A percentile compares a stretch with the other conserved stretches of the same genome.
Conservation (phyloP, 2,113 vertebrate genomes). For the Mobula hypostoma region DNA sequence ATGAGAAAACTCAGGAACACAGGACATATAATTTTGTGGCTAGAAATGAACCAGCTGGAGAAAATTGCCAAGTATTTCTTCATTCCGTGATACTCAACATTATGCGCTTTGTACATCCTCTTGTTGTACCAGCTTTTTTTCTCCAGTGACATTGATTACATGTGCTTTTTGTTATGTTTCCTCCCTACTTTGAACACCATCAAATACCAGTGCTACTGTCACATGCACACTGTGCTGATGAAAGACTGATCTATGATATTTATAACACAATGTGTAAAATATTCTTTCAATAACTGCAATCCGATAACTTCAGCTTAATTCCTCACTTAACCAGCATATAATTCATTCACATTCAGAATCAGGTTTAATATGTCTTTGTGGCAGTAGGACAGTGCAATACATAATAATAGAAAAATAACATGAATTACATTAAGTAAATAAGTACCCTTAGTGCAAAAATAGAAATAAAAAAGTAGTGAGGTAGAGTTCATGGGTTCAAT, state of each 20-base stretch:
- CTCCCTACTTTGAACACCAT: neutral
- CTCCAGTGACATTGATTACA: neutral
- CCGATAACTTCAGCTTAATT: neutral
- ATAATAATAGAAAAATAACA: too few species aligned
- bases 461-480: too few species aligned
- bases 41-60: neutral
- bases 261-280: neutral
- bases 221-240: neutral
- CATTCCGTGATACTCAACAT: neutral
- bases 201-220: neutral
- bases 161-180: neutral
- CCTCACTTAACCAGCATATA: neutral
- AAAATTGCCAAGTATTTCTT: neutral
- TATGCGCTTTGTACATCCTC: too few species aligned
- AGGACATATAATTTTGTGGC: neutral
- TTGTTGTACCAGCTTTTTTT: neutral
- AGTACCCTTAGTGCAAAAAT: too few species aligned
- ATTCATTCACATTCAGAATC: neutral
- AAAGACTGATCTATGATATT: too few species aligned
- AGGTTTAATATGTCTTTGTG: too few species aligned
- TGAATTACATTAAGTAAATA: too few species aligned
- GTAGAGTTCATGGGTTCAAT: too few species aligned
- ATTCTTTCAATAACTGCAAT: neutral
- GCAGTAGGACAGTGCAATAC: too few species aligned
- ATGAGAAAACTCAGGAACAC: neutral